Conservation (phyloP, 2,797 vertebrate species). For the Chelon auratus region DNA sequence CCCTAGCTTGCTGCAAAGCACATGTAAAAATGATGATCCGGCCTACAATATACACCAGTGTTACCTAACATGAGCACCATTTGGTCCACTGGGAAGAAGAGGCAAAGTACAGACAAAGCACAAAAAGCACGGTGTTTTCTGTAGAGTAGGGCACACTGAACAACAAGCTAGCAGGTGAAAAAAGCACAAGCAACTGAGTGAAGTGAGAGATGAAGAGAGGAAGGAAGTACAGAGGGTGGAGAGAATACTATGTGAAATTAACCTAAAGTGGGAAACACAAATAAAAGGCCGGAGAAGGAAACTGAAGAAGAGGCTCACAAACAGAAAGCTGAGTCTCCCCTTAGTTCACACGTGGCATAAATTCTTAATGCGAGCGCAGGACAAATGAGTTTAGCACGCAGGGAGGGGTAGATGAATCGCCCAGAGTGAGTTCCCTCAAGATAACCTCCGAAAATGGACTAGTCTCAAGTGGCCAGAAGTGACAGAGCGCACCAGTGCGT, state of each 20-base stretch:
- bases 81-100: constrained; percentile 24
- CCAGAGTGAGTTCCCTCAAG: constrained; percentile 51
- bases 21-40: constrained; percentile 6
- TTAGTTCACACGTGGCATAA: constrained; percentile 59
- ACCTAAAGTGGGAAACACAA: constrained; percentile 38
- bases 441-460: constrained; percentile 64
- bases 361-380: constrained; percentile 72
- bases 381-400: constrained; percentile 70
- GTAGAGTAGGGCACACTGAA: constrained; percentile 18
- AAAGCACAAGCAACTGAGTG: constrained; percentile 11
- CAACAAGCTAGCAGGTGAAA: constrained; percentile 41
- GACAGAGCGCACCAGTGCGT: constrained; percentile 25
- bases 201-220: constrained; percentile 36
- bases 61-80: constrained; percentile 31
- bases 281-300: constrained; percentile 41
- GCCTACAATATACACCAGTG: constrained; percentile 7
- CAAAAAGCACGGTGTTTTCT: constrained; percentile 21
- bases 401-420: constrained; percentile 58
- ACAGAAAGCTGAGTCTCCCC: constrained; percentile 60
- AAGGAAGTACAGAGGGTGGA: constrained; percentile 15
- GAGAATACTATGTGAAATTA: constrained; percentile 43
- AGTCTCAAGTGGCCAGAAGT: constrained; percentile 19
- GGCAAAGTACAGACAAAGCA: constrained; percentile 26
- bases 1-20: constrained; percentile 23
- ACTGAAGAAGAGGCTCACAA: constrained; percentile 43